Evolutionary conservation across 2,888 invertebrate genomes (phyloP), one percentile per base, ranked within the genome.

Genomic region (Calameuta filiformis): DNA sequence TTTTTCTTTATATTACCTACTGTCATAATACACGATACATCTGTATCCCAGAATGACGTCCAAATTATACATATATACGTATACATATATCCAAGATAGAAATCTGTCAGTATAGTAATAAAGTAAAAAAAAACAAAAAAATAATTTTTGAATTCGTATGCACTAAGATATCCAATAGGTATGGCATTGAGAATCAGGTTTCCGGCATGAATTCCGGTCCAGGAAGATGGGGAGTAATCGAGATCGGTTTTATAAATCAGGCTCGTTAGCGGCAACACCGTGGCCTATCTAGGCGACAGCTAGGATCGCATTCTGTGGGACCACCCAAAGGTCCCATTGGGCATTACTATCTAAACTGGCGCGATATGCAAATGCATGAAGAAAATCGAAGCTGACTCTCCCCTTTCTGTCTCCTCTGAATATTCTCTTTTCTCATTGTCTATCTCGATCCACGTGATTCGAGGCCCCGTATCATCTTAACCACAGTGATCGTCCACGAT

Each of bases 1-100:
- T 77, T 83, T 85, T 84, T 85, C 83, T 85, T 85, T 84, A 81
- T 81, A 80, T 85, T 84, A 80, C 81, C 79, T 78, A 81, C 80
- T 81, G 80, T 85, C 81, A 82, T 85, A 85, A 85, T 83, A 84
- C 84, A 85, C 85, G 83, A 85, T 84, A 85, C 85, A 82, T 85
- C 85, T 84, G 85, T 84, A 84, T 83, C 81, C 83, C 80, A 77
- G 37, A 31, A 40, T 56, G 56, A 56, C 56, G 9, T 56, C 23
- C 2, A 23, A 56, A 23, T 23, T 56, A 23, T 23, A 15, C 1
- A 11, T 35, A 11, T 12, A 4, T 33, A 33, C 33, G 3, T 33
- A 33, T 1, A 37, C 4, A 40, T 4, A 40, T 23, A 6, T 2
- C 56, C 56, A 23, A 23, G 56, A 9, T 23, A 56, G 23, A 2